Base-by-base conservation (phyloP, 2,113 vertebrate species). In the Pollimyrus isidori region DNA sequence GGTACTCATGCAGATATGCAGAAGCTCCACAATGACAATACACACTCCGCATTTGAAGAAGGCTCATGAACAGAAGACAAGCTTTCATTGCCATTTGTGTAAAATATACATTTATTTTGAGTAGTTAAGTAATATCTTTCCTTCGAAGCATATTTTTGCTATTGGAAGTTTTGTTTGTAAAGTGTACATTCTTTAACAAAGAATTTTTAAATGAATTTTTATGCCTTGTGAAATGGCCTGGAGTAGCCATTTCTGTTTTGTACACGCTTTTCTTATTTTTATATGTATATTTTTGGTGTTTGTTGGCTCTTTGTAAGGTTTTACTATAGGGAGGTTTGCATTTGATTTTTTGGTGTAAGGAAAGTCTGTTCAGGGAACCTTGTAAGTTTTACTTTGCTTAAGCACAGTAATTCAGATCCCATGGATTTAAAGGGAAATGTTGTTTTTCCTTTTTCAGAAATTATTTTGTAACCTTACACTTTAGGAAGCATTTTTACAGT, bases 31-130 rank as follows among this genome's bases (percentile, higher is more conserved):
- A 15, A 39, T 86, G 45, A n/a, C n/a, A 26, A 46, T 86, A 48
- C 30, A 5, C 13, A 19, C 73, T 39, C 73, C 1, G 73, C 35
- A 5, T 42, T 69, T 69, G 62, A 69, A 69, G 73, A 19, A 80
- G 48, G 17, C 9, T 13, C n/a, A 73, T 13, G 65, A 17, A 69
- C 62, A 84, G 46, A 48, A 84, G 82, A 48, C 21, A 49, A 48
- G 80, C 15, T 85, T 45, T 46, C 21, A 26, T 50, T 50, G 48
- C 46, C 2, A 50, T 50, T 48, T 49, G n/a, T 86, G 46, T 48
- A 86, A 86, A 48, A 86, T 45, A 85, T 26, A 11, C 83, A 86
- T 86, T 50, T 86, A 49, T 86, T 86, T 86, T n/a, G 17, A 80
- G 42, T 42, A 39, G 35, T 80, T 80, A n/a, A 49, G 82, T 23